A percentile compares a stretch with the other conserved stretches of the same genome.
Conservation (phyloP, 2,113 vertebrate species). For the Merops nubicus region DNA sequence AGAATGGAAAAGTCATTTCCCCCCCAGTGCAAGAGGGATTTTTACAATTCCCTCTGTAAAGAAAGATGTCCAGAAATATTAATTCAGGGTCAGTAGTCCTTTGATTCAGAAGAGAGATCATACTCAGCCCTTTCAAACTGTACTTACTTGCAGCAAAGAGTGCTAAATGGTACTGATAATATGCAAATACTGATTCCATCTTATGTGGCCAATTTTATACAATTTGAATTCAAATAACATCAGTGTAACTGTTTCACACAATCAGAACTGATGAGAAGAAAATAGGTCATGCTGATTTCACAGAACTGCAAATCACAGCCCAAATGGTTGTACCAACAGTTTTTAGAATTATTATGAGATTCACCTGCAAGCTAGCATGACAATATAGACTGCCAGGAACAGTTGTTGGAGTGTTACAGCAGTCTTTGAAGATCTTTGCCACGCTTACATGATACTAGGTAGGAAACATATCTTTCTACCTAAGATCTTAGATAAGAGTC, state of each 20-base stretch:
- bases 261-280: background rate
- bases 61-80: background rate
- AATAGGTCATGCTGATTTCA: background rate
- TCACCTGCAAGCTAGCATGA: background rate
- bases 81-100: background rate
- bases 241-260: background rate
- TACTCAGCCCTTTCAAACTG: background rate
- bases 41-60: background rate
- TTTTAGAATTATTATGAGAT: background rate
- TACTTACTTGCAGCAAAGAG: background rate
- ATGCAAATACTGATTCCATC: background rate
- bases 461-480: background rate
- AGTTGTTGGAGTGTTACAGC: background rate
- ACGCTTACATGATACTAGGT: background rate
- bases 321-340: fast-evolving
- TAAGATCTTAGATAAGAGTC: background rate
- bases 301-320: background rate
- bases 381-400: background rate
- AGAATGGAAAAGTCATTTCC: background rate
- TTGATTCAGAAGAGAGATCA: background rate
- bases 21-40: background rate
- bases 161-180: background rate
- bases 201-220: background rate
- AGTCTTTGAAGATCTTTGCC: background rate
- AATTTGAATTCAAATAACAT: background rate